Evolutionary conservation across 2,113 vertebrate species (phyloP), one percentile per base, ranked within the genome.

Genomic region (Charadrius vociferus): DNA sequence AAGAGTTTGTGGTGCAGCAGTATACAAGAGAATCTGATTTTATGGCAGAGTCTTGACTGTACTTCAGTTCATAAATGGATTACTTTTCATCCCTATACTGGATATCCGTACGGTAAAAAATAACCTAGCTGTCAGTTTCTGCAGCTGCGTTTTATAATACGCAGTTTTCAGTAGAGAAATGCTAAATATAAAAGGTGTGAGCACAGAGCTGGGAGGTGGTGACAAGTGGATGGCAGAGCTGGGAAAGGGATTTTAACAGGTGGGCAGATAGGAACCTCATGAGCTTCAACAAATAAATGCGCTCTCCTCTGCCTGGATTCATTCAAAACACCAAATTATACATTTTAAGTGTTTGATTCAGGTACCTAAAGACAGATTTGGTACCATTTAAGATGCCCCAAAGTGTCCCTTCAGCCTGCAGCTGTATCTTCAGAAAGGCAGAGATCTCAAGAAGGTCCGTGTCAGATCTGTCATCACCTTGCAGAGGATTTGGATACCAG

Each of bases 161-260:
- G 5, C 72, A 66, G 32, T 61, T 96, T 45, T 53, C 78, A 67
- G 66, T 2, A 88, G 65, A 61, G 75, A 94, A 83, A 93, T 85
- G 37, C 91, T 94, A 84, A 94, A 82, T 85, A 61, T 73, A 86
- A 93, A 88, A 84, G 70, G 50, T 86, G 49, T 78, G 67, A 95
- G 53, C 52, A 56, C 58, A 78, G 58, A 86, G 56, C 68, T 93
- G 65, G 65, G 55, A 72, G 91, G 73, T 85, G 73, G 39, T 74
- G 68, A 71, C 47, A 89, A 71, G 56, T 6, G 78, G 41, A 81
- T 86, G 73, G 37, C 77, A 87, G 56, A 37, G 16, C 81, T 93
- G 36, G 81, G 24, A 78, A 86, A 53, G 36, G 52, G 47, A 73
- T 95, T 95, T 81, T 94, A 77, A 85, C 89, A 90, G 81, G 65